Evolutionary conservation across 2,888 invertebrate genomes (phyloP).

Genomic region (Rhamnusium bicolor): DNA sequence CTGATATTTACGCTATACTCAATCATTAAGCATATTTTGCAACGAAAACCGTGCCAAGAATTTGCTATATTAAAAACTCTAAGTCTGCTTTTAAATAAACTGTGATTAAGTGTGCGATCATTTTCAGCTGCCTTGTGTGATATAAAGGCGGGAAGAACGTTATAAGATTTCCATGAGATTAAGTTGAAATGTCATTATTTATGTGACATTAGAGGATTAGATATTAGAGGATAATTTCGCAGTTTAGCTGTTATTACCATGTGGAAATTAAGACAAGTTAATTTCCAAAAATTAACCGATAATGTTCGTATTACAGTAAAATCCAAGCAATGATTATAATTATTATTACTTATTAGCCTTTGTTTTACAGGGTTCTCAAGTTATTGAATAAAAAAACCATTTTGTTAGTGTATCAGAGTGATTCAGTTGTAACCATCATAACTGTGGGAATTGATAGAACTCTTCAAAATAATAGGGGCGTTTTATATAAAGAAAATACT

Average conservation of each 20-base stretch:
- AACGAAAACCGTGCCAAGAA: slow-evolving; percentile 8
- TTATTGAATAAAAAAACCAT: too few relatives aligned
- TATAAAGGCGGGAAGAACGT: background rate
- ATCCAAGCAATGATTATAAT: too few relatives aligned
- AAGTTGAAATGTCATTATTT: background rate
- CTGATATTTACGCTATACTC: slow-evolving; percentile 9
- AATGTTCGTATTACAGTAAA: too few relatives aligned
- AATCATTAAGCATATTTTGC: slow-evolving; percentile 6
- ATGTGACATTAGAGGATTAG: background rate
- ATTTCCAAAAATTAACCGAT: too few relatives aligned
- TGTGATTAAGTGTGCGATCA: slow-evolving; percentile 20
- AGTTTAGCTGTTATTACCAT: background rate
- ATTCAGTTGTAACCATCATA: too few relatives aligned
- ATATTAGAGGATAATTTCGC: background rate
- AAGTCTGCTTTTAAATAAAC: slow-evolving; percentile 20
- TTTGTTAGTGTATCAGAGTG: too few relatives aligned
- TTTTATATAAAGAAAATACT: too few relatives aligned
- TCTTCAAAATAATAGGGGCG: too few relatives aligned
- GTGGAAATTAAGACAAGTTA: too few relatives aligned
- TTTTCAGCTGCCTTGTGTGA: slow-evolving; percentile 7
- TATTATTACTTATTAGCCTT: too few relatives aligned
- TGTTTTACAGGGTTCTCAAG: too few relatives aligned
- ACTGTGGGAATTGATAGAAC: too few relatives aligned
- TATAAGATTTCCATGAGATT: background rate
- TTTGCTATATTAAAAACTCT: slow-evolving; percentile 25